phyloP scores from a whole-genome alignment of 2,888 invertebrate genomes.

The Aleiodes leptofemur region DNA sequence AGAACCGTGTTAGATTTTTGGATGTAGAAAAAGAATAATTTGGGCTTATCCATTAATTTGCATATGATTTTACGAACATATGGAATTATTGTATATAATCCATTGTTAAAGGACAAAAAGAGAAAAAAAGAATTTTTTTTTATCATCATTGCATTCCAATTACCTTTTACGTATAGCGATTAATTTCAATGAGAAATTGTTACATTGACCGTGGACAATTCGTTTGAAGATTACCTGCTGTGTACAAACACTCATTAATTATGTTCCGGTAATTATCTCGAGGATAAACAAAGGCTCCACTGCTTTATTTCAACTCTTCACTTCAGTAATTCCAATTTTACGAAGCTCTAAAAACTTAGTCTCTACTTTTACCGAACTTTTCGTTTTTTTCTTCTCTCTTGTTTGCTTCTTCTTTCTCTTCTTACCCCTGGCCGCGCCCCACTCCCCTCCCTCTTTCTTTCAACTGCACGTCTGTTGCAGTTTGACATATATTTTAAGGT shows the following conservation, averaged over 20 bases:
- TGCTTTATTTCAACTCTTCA: not conserved
- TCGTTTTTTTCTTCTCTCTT: not conserved
- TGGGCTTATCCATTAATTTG: not conserved
- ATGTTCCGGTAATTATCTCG: constrained; percentile 34
- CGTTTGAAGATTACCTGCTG: not conserved
- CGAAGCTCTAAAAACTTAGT: not conserved
- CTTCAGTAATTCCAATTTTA: not conserved
- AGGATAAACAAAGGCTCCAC: constrained; percentile 19
- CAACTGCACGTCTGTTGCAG: no score
- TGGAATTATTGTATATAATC: not conserved
- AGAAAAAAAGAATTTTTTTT: not conserved
- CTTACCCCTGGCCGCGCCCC: no score
- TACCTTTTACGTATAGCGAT: no score
- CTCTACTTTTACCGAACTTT: not conserved
- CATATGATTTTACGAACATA: constrained; percentile 10
- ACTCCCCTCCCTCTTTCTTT: no score
- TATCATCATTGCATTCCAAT: no score
- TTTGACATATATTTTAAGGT: constrained; percentile 15
- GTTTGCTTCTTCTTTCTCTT: not conserved
- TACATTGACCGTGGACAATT: not conserved
- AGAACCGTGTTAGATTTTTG: no score
- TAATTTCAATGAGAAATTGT: not conserved
- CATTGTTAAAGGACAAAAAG: constrained; percentile 5
- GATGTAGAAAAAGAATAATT: not conserved
- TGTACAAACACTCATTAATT: constrained; percentile 34